Conservation (phyloP, 2,888 invertebrate species). For the Megalurothrips usitatus region DNA sequence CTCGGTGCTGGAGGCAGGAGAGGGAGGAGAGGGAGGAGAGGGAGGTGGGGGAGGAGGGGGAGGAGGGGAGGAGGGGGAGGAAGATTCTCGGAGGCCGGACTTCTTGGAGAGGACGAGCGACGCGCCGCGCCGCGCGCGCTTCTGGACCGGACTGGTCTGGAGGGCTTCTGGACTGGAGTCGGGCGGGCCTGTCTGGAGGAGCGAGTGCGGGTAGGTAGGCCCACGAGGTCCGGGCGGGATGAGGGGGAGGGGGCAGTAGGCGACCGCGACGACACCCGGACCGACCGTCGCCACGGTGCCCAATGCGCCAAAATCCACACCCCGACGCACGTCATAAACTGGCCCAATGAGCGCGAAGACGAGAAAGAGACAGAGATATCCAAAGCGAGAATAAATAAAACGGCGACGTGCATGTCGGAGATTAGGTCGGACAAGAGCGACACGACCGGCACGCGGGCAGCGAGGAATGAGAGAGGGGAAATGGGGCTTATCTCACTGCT, state of each 20-base stretch:
- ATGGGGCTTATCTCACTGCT: no score
- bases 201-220: no score
- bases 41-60: constrained; percentile 10
- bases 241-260: no score
- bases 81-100: neutral
- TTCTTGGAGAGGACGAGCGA: no score
- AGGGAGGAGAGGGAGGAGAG: constrained; percentile 19
- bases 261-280: neutral
- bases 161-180: no score
- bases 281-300: neutral
- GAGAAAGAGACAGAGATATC: neutral
- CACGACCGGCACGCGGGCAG: neutral
- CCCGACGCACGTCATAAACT: neutral
- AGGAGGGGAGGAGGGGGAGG: neutral
- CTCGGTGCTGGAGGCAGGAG: neutral
- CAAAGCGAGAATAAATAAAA: neutral
- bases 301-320: neutral
- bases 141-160: no score
- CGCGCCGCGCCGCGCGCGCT: no score
- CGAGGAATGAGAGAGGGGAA: no score
- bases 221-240: no score
- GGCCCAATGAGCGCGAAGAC: neutral
- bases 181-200: no score
- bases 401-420: neutral
- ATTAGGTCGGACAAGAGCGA: neutral